Evolutionary conservation across 2,113 vertebrate species (phyloP).

Genomic region (Sphyrna mokarran): DNA sequence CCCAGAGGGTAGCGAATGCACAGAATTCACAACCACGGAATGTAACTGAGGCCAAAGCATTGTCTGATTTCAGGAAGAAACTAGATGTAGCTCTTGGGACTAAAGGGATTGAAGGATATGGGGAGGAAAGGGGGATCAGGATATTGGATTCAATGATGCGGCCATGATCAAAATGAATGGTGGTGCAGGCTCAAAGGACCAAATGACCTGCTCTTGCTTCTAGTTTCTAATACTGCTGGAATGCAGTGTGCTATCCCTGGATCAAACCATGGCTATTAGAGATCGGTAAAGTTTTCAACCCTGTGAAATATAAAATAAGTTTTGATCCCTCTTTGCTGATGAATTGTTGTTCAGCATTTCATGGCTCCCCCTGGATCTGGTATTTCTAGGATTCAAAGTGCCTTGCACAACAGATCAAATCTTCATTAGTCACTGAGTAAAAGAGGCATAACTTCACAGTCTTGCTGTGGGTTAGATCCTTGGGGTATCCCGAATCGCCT

Average conservation of each 20-base stretch:
- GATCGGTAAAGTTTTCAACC: background rate
- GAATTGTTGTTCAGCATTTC: conserved; percentile 2
- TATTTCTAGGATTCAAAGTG: background rate
- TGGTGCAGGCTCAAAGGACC: too few relatives aligned
- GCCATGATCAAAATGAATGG: too few relatives aligned
- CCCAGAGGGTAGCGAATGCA: too few relatives aligned
- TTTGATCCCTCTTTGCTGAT: background rate
- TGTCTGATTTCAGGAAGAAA: too few relatives aligned
- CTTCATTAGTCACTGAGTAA: conserved; percentile 45
- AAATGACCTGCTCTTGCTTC: too few relatives aligned
- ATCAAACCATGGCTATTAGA: background rate
- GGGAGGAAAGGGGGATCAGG: too few relatives aligned
- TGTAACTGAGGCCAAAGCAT: too few relatives aligned
- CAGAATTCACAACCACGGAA: too few relatives aligned
- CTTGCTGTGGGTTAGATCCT: conserved; percentile 41
- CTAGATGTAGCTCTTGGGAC: too few relatives aligned
- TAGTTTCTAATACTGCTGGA: background rate
- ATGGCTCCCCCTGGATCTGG: background rate
- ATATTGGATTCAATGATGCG: too few relatives aligned
- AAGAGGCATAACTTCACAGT: conserved; percentile 39
- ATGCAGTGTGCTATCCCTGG: background rate
- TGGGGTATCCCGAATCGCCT: conserved; percentile 43
- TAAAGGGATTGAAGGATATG: too few relatives aligned
- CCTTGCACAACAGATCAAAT: conserved; percentile 29
- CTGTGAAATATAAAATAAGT: background rate